phyloP scores from a whole-genome alignment of 2,888 invertebrate species.

The Athripsodes cinereus region DNA sequence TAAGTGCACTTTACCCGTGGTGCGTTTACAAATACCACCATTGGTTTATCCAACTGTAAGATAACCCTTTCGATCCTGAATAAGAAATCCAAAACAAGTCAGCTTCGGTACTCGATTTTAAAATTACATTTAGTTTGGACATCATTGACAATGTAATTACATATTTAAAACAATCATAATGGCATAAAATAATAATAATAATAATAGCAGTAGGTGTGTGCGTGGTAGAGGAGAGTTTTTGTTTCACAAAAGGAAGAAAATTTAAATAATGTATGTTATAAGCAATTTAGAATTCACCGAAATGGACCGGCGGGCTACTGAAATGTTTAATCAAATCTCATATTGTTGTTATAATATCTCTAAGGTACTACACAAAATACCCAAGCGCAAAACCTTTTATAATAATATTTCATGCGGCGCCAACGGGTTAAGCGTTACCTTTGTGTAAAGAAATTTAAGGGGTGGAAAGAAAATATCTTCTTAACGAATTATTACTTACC shows the following conservation, averaged over 20 bases:
- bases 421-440: neutral
- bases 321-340: constrained; percentile 28
- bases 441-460: neutral
- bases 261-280: constrained; percentile 24
- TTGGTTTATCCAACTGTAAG: no score
- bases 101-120: no score
- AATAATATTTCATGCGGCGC: neutral
- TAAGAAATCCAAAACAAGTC: no score
- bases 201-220: neutral
- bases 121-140: no score
- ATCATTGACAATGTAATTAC: no score
- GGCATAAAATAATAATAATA: no score
- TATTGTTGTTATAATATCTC: constrained; percentile 22
- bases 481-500: no score
- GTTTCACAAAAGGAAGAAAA: constrained; percentile 12
- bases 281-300: constrained; percentile 14
- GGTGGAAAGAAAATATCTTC: no score
- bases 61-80: no score
- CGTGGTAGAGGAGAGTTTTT: neutral
- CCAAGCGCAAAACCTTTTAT: neutral
- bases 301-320: constrained; percentile 11
- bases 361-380: neutral
- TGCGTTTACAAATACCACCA: no score
- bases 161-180: no score
- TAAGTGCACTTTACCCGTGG: no score